Evolutionary conservation across 2,888 invertebrate genomes (phyloP).

Genomic region (Taenaris catops): DNA sequence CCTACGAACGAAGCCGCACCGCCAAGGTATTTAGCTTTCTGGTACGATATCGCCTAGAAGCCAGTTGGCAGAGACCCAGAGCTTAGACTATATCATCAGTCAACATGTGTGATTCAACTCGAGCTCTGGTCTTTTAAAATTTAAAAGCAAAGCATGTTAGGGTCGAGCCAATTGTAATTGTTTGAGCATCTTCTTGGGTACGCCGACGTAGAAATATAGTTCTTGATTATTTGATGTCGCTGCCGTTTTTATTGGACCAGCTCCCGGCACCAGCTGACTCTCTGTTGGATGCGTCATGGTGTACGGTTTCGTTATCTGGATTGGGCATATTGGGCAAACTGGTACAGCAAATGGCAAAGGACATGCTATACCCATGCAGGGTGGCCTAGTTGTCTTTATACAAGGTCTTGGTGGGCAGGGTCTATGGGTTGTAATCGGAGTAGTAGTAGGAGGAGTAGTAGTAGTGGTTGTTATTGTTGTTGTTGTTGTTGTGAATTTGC

Average conservation of each 20-base stretch:
- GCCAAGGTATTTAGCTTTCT: no score
- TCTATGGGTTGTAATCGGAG: slow-evolving; percentile 13
- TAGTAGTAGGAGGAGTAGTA: slow-evolving; percentile 20
- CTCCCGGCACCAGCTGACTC: background rate
- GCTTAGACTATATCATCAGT: no score
- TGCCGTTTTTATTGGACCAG: background rate
- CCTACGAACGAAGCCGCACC: no score
- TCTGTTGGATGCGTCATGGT: background rate
- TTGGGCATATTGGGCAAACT: slow-evolving; percentile 19
- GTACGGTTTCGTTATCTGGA: background rate
- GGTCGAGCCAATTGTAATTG: slow-evolving; percentile 12
- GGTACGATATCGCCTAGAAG: no score
- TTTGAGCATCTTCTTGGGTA: slow-evolving; percentile 37
- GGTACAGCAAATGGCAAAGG: slow-evolving; percentile 14
- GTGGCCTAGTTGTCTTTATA: slow-evolving; percentile 9
- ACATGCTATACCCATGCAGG: slow-evolving; percentile 18
- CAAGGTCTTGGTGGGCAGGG: slow-evolving; percentile 19
- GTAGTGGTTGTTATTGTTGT: no score
- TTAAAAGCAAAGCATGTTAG: no score
- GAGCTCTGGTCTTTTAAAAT: no score
- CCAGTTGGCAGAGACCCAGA: no score
- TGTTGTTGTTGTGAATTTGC: slow-evolving; percentile 3
- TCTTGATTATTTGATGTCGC: slow-evolving; percentile 16
- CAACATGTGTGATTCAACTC: no score
- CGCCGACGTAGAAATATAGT: slow-evolving; percentile 45